These are phyloP conservation scores for Acropora yongei DNA, from an alignment of 64 coral and sea anemone species.

Conservation along the genomic window DNA sequence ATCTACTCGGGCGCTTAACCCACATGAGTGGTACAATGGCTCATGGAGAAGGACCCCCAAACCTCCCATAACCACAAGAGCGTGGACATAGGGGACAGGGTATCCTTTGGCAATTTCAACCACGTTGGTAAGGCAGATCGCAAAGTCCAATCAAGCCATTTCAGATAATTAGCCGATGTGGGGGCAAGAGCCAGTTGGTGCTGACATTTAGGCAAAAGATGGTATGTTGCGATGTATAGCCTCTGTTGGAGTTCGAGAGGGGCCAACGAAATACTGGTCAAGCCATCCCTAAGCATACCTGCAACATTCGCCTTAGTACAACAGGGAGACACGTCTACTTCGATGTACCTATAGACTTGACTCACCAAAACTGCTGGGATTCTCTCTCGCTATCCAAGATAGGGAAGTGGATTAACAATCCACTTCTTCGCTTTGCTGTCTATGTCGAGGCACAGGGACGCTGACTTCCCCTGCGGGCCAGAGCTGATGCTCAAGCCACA, in stretches of 20 bases:
- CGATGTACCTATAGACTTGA: slow-evolving; percentile 32
- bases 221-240: too few relatives aligned
- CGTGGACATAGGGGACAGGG: slow-evolving; percentile 36
- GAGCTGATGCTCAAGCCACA: too few relatives aligned
- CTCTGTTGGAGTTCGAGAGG: not conserved
- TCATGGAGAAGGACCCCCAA: too few relatives aligned
- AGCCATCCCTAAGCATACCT: not conserved
- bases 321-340: not conserved
- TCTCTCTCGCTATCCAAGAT: not conserved
- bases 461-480: slow-evolving; percentile 12
- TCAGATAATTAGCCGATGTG: not conserved
- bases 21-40: too few relatives aligned
- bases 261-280: not conserved
- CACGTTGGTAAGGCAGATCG: not conserved
- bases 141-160: slow-evolving; percentile 14
- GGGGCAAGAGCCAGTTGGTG: not conserved
- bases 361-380: not conserved
- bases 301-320: not conserved
- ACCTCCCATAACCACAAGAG: not conserved
- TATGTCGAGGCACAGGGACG: not conserved
- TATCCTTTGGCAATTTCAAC: slow-evolving; percentile 49
- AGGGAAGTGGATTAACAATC: slow-evolving; percentile 1
- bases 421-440: not conserved
- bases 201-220: too few relatives aligned
- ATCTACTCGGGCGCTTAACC: too few relatives aligned